These are phyloP conservation scores for Tolmerus cingulatus DNA, from an alignment of 2,888 invertebrate genomes.

Conservation along the genomic window DNA sequence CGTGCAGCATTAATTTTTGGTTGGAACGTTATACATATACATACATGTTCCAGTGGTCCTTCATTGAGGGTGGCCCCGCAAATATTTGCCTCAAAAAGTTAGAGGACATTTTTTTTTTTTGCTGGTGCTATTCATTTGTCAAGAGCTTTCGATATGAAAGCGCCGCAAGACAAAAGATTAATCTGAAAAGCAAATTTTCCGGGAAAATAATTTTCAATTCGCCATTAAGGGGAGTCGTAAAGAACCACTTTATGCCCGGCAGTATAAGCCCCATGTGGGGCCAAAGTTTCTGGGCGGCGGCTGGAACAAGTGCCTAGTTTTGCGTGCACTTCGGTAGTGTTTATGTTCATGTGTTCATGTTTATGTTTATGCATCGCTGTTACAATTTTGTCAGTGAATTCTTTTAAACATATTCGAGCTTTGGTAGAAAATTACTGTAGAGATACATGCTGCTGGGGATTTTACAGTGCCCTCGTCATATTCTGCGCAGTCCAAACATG, in stretches of 20 bases:
- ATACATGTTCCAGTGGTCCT: neutral
- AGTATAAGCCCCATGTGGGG: neutral
- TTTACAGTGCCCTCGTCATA: neutral
- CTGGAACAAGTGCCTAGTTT: neutral
- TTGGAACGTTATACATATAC: too few species aligned
- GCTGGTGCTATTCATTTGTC: constrained; percentile 1
- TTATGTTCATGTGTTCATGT: neutral
- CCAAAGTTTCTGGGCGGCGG: neutral
- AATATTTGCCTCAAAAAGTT: neutral
- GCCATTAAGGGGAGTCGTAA: neutral
- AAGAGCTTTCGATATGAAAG: constrained; percentile 2
- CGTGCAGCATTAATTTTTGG: neutral
- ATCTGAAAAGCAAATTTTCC: constrained; percentile 24
- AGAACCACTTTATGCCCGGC: neutral
- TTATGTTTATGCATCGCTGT: neutral
- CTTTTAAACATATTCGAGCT: neutral
- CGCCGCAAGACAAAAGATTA: constrained; percentile 13
- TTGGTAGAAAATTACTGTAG: constrained; percentile 2
- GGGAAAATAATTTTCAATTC: constrained; percentile 12
- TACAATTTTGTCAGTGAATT: neutral
- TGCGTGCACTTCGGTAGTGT: neutral
- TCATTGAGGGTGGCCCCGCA: neutral
- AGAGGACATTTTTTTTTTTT: neutral
- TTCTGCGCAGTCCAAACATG: neutral
- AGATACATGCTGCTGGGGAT: neutral